Conservation (phyloP, 2,888 invertebrate genomes). For the Chrysolina americana region DNA sequence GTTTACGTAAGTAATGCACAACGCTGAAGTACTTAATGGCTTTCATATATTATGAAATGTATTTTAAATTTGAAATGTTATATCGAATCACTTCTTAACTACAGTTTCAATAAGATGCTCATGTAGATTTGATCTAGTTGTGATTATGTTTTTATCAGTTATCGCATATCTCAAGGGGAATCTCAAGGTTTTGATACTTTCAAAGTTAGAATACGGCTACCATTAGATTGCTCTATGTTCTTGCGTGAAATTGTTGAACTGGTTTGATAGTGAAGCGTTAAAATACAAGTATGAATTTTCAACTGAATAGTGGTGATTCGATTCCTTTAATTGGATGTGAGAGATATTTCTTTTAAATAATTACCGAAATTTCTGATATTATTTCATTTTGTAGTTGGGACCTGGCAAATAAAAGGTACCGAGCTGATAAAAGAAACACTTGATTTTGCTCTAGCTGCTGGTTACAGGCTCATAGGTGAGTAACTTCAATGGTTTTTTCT, state of each 20-base stretch:
- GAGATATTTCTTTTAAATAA: slow-evolving; percentile 50
- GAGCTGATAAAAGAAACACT: slow-evolving; percentile 72
- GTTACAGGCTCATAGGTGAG: slow-evolving; percentile 82
- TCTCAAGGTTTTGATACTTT: not conserved
- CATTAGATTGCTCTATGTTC: no score
- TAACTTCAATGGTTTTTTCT: slow-evolving; percentile 19
- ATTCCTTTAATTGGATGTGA: slow-evolving; percentile 75
- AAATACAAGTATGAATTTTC: slow-evolving; percentile 59
- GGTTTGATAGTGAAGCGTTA: no score
- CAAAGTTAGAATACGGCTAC: no score
- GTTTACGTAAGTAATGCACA: no score
- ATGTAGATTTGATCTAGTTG: not conserved
- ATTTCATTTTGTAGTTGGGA: slow-evolving; percentile 73
- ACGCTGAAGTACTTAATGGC: no score
- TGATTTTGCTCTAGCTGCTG: slow-evolving; percentile 77
- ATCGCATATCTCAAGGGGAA: not conserved
- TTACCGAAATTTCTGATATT: not conserved
- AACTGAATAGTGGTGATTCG: slow-evolving; percentile 68
- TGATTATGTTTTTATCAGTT: not conserved
- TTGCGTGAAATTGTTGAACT: no score
- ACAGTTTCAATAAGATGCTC: not conserved
- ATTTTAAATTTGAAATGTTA: no score
- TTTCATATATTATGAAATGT: no score
- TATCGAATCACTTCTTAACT: not conserved
- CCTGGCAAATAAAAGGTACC: slow-evolving; percentile 74